Base-by-base conservation (phyloP, 2,888 invertebrate genomes). In the Julus scandinavius region DNA sequence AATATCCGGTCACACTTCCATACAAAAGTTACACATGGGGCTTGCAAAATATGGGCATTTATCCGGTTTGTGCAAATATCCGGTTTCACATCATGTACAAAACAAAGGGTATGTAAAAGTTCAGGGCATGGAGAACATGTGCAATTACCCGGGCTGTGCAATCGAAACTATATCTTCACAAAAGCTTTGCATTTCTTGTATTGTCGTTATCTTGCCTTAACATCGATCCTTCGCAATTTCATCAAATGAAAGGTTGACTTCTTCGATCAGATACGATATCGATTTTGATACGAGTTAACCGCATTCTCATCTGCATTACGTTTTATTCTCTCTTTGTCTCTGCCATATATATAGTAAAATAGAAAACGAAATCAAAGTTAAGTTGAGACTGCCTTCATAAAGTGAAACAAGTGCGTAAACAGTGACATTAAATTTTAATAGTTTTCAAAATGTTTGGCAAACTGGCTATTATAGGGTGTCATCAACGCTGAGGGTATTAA, bases 251-350 rank as follows among this genome's bases (percentile, higher is more conserved):
- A 72, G 29, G 72, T 29, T 29, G 72, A 29, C 29, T 72, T 29
- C 29, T 29, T n/a, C 72, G 11, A 72, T 72, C 72, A 6, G 72
- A 29, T 29, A 72, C 11, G 29, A 29, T 72, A 72, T 72, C 29
- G 72, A 72, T 72, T 45, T 72, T 29, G 72, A 29, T 72, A 72
- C 38, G 29, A 72, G 72, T 72, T 72, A 38, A 29, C 72, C 29
- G 72, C n/a, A 72, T 72, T 29, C 29, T 72, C 72, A 72, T 72
- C 72, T 72, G 29, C 72, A 72, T 72, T 72, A 72, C 63, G 72
- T 29, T 72, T 72, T 72, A 72, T 72, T 72, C 72, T 29, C 29
- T 11, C 29, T 45, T 45, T 45, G 5, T 45, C 45, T 45, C 45
- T 45, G 1, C 7, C 0, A 54, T 3, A 6, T 3, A 6, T 45